phyloP scores from a whole-genome alignment of 1,140 invertebrate genomes.

The Cherax quadricarinatus region DNA sequence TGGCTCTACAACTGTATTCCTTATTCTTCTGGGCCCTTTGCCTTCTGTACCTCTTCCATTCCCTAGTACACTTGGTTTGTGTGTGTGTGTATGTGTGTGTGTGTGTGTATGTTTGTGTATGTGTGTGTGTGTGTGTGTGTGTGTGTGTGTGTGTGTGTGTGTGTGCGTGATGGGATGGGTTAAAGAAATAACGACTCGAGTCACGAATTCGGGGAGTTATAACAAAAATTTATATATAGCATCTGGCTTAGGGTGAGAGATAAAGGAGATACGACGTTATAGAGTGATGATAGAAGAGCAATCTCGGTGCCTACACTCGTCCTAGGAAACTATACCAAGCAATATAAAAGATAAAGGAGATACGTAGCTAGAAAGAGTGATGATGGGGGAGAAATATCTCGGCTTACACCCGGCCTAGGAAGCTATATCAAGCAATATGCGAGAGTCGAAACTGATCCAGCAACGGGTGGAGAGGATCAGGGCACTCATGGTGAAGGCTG shows the following conservation, averaged over 20 bases:
- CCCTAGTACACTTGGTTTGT: too few relatives aligned
- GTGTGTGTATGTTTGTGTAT: too few relatives aligned
- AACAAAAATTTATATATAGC: slow-evolving; percentile 42
- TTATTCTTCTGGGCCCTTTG: too few relatives aligned
- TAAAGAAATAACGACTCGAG: not conserved
- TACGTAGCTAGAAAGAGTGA: not conserved
- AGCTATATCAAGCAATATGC: not conserved
- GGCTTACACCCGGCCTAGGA: too few relatives aligned
- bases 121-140: not conserved
- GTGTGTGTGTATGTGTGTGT: too few relatives aligned
- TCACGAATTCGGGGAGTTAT: not conserved
- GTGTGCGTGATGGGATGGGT: not conserved
- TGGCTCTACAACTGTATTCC: too few relatives aligned
- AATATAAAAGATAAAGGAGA: slow-evolving; percentile 5
- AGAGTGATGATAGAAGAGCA: slow-evolving; percentile 47
- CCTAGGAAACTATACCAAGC: not conserved
- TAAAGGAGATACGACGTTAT: slow-evolving; percentile 29
- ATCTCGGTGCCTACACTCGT: slow-evolving; percentile 5
- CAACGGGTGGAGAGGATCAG: not conserved
- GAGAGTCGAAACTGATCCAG: not conserved
- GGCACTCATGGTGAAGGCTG: not conserved
- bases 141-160: not conserved
- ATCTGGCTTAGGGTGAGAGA: slow-evolving; percentile 33
- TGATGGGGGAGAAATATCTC: not conserved
- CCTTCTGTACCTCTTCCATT: too few relatives aligned